Evolutionary conservation across 2,113 vertebrate species (phyloP).

Genomic region (human): DNA sequence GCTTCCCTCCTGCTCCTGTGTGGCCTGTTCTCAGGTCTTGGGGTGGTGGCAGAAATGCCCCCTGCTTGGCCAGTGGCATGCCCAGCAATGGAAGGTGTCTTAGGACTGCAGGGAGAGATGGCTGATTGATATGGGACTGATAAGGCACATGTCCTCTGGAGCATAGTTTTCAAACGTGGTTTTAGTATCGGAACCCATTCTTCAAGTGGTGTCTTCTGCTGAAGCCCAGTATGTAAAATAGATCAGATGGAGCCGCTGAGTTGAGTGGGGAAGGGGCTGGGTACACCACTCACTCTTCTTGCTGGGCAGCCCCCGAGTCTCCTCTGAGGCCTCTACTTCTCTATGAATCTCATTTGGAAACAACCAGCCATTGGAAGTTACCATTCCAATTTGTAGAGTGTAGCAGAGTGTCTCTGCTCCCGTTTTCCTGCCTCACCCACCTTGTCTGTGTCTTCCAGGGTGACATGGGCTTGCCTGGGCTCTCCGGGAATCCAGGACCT

Average conservation of each 20-base stretch:
- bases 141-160: not conserved
- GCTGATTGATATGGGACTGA: too few relatives aligned
- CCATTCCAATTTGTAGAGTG: accelerated
- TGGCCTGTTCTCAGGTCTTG: not conserved
- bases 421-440: not conserved
- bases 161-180: not conserved
- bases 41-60: not conserved
- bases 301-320: accelerated
- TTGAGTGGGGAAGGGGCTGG: too few relatives aligned
- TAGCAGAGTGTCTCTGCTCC: not conserved
- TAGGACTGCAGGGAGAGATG: not conserved
- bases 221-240: not conserved
- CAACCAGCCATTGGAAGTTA: too few relatives aligned
- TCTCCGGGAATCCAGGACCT: slow-evolving; percentile 89
- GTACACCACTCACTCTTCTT: accelerated
- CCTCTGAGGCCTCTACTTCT: not conserved
- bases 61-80: not conserved
- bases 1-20: not conserved
- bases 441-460: slow-evolving; percentile 86
- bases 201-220: not conserved
- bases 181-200: not conserved
- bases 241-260: not conserved
- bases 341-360: not conserved
- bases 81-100: not conserved
- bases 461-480: slow-evolving; percentile 89